Percentiles rank a stretch among this genome's conserved stretches.
Evolutionary conservation across 2,113 vertebrate genomes (phyloP).

Genomic region (Charina bottae): DNA sequence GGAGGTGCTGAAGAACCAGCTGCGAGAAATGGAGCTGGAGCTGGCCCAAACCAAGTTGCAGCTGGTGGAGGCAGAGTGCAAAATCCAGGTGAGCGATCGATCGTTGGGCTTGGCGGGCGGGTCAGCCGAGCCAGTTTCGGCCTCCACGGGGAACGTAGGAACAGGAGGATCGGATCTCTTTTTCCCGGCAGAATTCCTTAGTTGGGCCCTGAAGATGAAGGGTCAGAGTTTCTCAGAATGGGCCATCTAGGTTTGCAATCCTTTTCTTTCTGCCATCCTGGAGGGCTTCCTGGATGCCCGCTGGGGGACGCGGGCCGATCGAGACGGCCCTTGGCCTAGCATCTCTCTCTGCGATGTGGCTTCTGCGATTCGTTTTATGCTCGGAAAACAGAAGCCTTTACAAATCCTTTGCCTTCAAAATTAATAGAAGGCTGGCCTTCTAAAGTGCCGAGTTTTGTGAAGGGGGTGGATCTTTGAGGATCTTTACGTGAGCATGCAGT

Average conservation of each 20-base stretch:
- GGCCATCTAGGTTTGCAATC: not conserved
- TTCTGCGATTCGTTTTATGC: no score
- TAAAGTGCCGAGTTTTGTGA: no score
- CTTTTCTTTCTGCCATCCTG: not conserved
- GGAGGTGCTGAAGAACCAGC: constrained; percentile 91
- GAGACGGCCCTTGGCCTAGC: no score
- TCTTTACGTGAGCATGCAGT: no score
- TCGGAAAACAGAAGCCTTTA: no score
- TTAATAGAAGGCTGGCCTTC: no score
- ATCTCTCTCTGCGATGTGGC: no score
- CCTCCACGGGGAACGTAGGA: not conserved
- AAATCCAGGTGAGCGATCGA: constrained; percentile 87
- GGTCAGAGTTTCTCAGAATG: not conserved
- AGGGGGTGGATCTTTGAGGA: no score
- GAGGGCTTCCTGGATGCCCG: no score
- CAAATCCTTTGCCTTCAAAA: no score
- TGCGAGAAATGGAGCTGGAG: constrained; percentile 97
- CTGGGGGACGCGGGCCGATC: no score
- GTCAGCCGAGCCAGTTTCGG: no score
- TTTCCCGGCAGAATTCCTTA: not conserved
- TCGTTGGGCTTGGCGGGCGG: rapidly evolving
- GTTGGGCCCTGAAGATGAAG: not conserved
- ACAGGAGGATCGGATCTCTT: not conserved
- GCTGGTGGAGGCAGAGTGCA: constrained; percentile 97
- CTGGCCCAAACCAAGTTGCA: constrained; percentile 98